These are phyloP conservation scores for Liposcelis brunnea DNA, from an alignment of 2,888 invertebrate species.

Conservation along the genomic window DNA sequence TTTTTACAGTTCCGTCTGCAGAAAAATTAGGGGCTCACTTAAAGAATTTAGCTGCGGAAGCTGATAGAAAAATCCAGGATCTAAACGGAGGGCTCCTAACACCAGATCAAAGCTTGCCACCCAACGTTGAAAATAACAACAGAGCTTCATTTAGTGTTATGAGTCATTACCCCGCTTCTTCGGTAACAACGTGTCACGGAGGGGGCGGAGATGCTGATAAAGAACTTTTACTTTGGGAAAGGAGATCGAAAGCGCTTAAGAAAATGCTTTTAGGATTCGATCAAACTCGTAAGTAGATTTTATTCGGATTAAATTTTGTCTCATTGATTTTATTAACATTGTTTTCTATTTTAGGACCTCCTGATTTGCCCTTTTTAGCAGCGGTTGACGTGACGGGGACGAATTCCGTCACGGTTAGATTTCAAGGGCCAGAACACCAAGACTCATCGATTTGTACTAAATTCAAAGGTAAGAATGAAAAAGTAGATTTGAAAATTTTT, in stretches of 20 bases:
- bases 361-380: slow-evolving; percentile 64
- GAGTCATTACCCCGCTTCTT: slow-evolving; percentile 25
- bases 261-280: slow-evolving; percentile 76
- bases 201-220: slow-evolving; percentile 56
- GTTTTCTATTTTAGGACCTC: slow-evolving; percentile 37
- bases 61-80: slow-evolving; percentile 68
- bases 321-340: not conserved
- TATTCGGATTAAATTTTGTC: no score
- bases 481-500: no score
- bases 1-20: slow-evolving; percentile 43
- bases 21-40: slow-evolving; percentile 63
- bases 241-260: slow-evolving; percentile 59
- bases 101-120: slow-evolving; percentile 18
- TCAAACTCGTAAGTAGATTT: slow-evolving; percentile 43
- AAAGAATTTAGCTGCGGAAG: slow-evolving; percentile 58
- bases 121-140: slow-evolving; percentile 23
- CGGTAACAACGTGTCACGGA: slow-evolving; percentile 21
- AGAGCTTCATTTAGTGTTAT: slow-evolving; percentile 39
- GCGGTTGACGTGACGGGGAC: slow-evolving; percentile 52
- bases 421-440: slow-evolving; percentile 47
- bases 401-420: slow-evolving; percentile 46
- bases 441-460: slow-evolving; percentile 76
- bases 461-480: slow-evolving; percentile 53
- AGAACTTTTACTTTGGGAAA: slow-evolving; percentile 75
- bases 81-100: slow-evolving; percentile 34